Evolutionary conservation across 2,797 vertebrate species (phyloP).

Genomic region (Syngnathus rostellatus): DNA sequence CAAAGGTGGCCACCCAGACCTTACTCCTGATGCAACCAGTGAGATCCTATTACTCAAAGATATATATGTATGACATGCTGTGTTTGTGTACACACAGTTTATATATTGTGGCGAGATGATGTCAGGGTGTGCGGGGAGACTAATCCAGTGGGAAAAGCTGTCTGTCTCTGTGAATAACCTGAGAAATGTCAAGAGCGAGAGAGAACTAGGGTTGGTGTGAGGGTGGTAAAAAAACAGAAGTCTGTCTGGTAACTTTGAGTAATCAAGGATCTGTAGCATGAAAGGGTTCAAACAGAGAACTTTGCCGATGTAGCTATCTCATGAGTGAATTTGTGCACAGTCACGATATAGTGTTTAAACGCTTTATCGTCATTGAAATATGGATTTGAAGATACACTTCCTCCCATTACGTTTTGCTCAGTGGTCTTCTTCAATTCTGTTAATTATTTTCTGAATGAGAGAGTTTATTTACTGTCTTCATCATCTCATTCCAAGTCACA

Average conservation of each 20-base stretch:
- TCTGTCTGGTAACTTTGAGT: background rate
- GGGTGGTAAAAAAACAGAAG: background rate
- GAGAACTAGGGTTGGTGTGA: background rate
- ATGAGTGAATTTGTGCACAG: background rate
- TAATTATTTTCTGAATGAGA: background rate
- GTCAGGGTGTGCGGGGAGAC: background rate
- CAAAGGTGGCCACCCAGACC: background rate
- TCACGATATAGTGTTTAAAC: too few relatives aligned
- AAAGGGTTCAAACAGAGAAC: background rate
- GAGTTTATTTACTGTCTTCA: background rate
- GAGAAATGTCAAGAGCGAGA: background rate
- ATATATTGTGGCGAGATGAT: background rate
- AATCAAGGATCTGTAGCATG: background rate
- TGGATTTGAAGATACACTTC: background rate
- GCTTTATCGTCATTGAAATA: too few relatives aligned
- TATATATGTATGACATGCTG: background rate
- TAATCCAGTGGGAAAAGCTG: background rate
- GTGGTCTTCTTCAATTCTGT: background rate
- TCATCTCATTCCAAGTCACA: background rate
- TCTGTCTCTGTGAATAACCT: conserved; percentile 4
- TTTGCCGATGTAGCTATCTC: background rate
- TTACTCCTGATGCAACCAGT: background rate
- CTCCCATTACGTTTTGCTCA: background rate
- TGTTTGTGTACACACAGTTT: background rate
- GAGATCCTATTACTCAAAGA: background rate